Evolutionary conservation across 2,888 invertebrate species (phyloP), one percentile per base, ranked within the genome.

Genomic region (Lumbricus terrestris): DNA sequence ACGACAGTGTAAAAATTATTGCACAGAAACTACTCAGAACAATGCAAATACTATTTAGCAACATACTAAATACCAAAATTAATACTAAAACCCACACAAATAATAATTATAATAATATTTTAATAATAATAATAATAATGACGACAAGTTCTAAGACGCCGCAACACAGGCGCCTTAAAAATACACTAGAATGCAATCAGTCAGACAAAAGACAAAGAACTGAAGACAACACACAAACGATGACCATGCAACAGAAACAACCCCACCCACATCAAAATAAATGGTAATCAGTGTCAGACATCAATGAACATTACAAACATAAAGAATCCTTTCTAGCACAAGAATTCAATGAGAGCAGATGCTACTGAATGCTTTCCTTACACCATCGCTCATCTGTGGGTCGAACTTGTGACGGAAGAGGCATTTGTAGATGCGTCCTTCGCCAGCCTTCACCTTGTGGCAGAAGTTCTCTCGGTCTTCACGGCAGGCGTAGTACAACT

Each of bases 401-500:
- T 97, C 97, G 94, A 96, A 96, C 95, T 97, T 97, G 94, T 98
- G 97, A 92, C 97, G 96, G 94, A 97, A 96, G 90, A 99, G 96
- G 95, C 99, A 99, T 94, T 97, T 97, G 95, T 97, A 98, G 92
- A 98, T 97, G 89, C 96, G 96, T 91, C 97, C 97, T 90, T 97
- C 96, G 0, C 97, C 98, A 34, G 97, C 96, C 37, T 96, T 95
- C 92, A 97, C 96, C 94, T 97, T 96, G 0, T 96, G 96, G 94
- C 98, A 98, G 92, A 96, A 94, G 35, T 93, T 93, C 93, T 97
- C 96, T 90, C 97, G 96, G 94, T 99, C 99, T 54, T 96, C 96
- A 35, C 97, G 96, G 95, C 99, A 99, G 1, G 98, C 97, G 93
- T 97, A 96, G 95, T 97, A 98, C 91, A 99, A 96, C 90, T 98